Base-by-base conservation (phyloP, 2,888 invertebrate genomes). In the Ceramica pisi region DNA sequence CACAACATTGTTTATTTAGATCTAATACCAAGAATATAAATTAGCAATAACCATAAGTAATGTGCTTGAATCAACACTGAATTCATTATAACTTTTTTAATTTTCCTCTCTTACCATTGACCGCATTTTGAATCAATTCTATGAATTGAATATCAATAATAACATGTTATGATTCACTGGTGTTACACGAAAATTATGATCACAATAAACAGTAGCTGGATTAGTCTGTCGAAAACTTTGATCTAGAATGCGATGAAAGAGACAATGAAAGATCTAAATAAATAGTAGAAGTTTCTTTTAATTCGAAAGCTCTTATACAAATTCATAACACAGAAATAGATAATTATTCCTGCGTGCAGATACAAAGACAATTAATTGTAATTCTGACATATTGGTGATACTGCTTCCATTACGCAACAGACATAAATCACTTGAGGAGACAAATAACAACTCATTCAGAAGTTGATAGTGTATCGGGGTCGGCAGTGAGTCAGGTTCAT, bases 391-490 rank as follows among this genome's bases (percentile, higher is more conserved):
- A 82, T 78, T 53, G 64, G n/a, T 48, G n/a, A 41, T 57, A 61
- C 23, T 21, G 57, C 56, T 46, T 12, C 44, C 23, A 55, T 60
- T 82, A 79, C 46, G 21, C 21, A 82, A 78, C 41, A 26, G 46
- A 21, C 66, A 79, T 79, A 78, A 82, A 79, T 79, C 73, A 82
- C 38, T 21, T 14, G 10, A 41, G 53, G 53, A 56, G 83, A 80
- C 80, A 79, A 82, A 82, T 82, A 65, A 73, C 67, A 56, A 62
- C 65, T 79, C 83, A 82, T 82, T 80, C 80, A 79, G 55, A 44
- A 78, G 57, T 56, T 59, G 80, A 80, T 82, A 80, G 21, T 31
- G 41, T 68, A 80, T 80, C 68, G 83, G 80, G 80, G 83, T 73
- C 83, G 68, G 46, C 19, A 31, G 80, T 80, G 80, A 82, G 65